Evolutionary conservation across 2,888 invertebrate genomes (phyloP).

Genomic region (Pasiphila rectangulata): DNA sequence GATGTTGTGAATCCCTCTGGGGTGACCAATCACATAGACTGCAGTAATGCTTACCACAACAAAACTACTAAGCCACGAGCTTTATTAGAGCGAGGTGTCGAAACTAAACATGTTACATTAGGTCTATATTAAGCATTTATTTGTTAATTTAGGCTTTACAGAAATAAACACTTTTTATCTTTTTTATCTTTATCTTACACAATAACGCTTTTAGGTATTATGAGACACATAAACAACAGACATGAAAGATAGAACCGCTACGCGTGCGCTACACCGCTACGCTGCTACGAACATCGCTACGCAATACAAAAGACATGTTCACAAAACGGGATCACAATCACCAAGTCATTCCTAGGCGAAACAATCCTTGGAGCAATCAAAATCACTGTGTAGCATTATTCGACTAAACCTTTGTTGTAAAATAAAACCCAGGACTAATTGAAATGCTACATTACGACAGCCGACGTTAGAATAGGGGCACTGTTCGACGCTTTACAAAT

Average conservation of each 20-base stretch:
- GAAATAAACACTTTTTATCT: too few relatives aligned
- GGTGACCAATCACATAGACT: too few relatives aligned
- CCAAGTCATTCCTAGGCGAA: constrained; percentile 36
- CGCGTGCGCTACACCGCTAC: constrained; percentile 27
- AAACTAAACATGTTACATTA: too few relatives aligned
- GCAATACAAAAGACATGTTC: constrained; percentile 29
- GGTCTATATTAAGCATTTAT: too few relatives aligned
- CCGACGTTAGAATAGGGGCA: constrained; percentile 59
- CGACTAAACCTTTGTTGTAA: constrained; percentile 60
- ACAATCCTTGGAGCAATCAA: constrained; percentile 43
- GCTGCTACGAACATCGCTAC: constrained; percentile 26
- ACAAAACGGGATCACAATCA: constrained; percentile 38
- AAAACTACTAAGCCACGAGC: too few relatives aligned
- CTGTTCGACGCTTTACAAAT: constrained; percentile 72
- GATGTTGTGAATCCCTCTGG: too few relatives aligned
- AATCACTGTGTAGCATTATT: constrained; percentile 48
- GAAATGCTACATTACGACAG: constrained; percentile 74
- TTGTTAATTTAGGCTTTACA: too few relatives aligned
- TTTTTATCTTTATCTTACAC: too few relatives aligned
- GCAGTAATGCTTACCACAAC: too few relatives aligned
- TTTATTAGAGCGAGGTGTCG: too few relatives aligned
- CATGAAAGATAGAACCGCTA: constrained; percentile 10
- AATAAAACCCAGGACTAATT: constrained; percentile 70
- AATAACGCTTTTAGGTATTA: too few relatives aligned
- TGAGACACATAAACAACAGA: too few relatives aligned